Conservation (phyloP, 2,888 invertebrate genomes). For the Agapetus fuscipes region DNA sequence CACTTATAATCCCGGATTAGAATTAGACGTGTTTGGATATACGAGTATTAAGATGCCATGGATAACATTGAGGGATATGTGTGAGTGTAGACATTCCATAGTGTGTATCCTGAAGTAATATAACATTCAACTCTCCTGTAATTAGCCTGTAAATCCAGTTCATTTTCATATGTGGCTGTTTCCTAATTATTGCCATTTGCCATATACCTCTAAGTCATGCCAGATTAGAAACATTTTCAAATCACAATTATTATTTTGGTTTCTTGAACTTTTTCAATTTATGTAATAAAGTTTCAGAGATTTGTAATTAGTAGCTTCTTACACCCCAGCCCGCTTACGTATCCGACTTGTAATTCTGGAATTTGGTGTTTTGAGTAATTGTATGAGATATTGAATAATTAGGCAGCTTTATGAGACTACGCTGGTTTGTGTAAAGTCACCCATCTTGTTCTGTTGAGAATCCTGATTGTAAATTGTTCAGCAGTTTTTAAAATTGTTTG, state of each 20-base stretch:
- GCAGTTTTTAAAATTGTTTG: constrained; percentile 15
- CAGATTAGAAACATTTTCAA: constrained; percentile 8
- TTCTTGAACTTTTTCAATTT: constrained; percentile 2
- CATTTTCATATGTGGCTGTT: constrained; percentile 14
- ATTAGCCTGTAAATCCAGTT: constrained; percentile 10
- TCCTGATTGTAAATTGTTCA: constrained; percentile 16
- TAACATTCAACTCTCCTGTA: constrained; percentile 3
- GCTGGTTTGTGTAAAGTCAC: constrained; percentile 13
- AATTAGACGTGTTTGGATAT: constrained; percentile 17
- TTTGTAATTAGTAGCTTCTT: constrained; percentile 7
- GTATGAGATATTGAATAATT: constrained; percentile 11
- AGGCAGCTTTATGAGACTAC: constrained; percentile 17
- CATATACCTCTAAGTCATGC: constrained; percentile 21
- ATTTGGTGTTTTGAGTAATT: constrained; percentile 8
- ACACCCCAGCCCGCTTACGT: constrained; percentile 11
- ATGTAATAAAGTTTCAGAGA: background rate
- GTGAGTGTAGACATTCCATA: constrained; percentile 22
- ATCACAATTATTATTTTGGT: no score
- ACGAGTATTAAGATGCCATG: constrained; percentile 17
- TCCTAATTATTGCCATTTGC: constrained; percentile 19
- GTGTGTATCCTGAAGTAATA: constrained; percentile 10
- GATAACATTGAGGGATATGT: constrained; percentile 16
- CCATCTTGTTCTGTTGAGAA: constrained; percentile 12
- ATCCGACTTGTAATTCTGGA: constrained; percentile 9
- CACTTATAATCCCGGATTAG: constrained; percentile 19